These are phyloP conservation scores for Felis chaus DNA, from an alignment of 2,113 vertebrate genomes.

Conservation along the genomic window DNA sequence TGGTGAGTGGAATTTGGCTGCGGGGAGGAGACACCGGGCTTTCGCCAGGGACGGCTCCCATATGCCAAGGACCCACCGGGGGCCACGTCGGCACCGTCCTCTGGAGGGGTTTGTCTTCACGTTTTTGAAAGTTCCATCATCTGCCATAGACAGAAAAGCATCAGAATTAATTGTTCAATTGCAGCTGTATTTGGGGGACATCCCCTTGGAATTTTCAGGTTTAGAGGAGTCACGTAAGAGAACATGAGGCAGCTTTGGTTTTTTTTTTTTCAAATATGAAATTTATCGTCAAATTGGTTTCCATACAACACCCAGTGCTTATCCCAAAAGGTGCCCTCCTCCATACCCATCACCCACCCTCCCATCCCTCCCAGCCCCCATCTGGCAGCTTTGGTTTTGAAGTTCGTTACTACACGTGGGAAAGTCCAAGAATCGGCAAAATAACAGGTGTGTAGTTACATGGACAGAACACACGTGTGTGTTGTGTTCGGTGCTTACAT, in stretches of 20 bases:
- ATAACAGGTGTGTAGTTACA: background rate
- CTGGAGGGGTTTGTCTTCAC: background rate
- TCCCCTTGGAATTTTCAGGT: background rate
- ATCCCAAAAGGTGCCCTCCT: too few species aligned
- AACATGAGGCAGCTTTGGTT: background rate
- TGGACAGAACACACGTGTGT: background rate
- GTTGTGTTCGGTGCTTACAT: rapidly evolving
- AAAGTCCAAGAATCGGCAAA: background rate
- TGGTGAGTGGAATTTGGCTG: rapidly evolving
- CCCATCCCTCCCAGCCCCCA: too few species aligned
- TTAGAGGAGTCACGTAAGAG: background rate
- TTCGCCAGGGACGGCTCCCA: rapidly evolving
- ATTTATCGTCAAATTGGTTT: too few species aligned
- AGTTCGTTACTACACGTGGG: background rate
- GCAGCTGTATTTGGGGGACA: background rate
- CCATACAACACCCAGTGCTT: too few species aligned
- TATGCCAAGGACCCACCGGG: rapidly evolving
- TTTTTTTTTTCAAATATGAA: background rate
- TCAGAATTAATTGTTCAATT: background rate
- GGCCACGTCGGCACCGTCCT: rapidly evolving
- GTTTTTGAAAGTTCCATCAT: background rate
- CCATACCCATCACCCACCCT: too few species aligned
- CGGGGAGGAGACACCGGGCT: rapidly evolving
- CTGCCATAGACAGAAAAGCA: background rate
- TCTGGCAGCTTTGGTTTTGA: background rate